A percentile compares a stretch with the other conserved stretches of the same genome.
These are phyloP conservation scores for Parazoanthus atlanticus DNA, from an alignment of 92 coral and sea anemone species.

Conservation along the genomic window DNA sequence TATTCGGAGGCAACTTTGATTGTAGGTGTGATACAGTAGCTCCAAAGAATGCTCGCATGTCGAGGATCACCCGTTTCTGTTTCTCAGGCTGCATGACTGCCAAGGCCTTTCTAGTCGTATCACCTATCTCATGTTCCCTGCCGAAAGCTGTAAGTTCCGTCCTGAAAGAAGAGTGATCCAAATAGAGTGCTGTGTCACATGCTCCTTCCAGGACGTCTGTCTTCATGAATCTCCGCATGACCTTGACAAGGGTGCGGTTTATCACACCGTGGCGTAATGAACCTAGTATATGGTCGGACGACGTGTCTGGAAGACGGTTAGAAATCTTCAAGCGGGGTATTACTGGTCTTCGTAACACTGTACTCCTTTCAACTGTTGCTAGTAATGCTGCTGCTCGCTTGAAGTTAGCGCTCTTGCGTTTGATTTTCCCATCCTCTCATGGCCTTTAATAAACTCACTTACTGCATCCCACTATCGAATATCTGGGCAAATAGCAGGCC, in stretches of 20 bases:
- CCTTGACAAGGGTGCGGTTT: too few relatives aligned
- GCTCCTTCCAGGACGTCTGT: constrained; percentile 41
- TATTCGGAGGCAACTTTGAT: constrained; percentile 48
- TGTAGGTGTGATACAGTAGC: constrained; percentile 55
- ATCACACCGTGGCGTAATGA: constrained; percentile 38
- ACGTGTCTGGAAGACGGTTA: constrained; percentile 41
- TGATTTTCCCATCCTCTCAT: constrained; percentile 41
- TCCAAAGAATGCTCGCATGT: constrained; percentile 54
- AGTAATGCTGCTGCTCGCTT: constrained; percentile 37
- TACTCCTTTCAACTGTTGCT: constrained; percentile 5
- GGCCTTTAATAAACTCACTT: constrained; percentile 32
- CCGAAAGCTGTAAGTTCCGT: constrained; percentile 56
- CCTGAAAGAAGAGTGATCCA: constrained; percentile 41
- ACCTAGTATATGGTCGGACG: constrained; percentile 37
- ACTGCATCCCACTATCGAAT: constrained; percentile 44
- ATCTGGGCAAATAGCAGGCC: constrained; percentile 41
- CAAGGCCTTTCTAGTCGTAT: constrained; percentile 57
- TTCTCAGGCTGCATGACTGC: constrained; percentile 58
- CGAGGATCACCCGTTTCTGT: constrained; percentile 56
- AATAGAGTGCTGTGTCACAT: constrained; percentile 25
- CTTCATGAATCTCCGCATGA: too few relatives aligned
- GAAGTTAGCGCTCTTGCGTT: constrained; percentile 44
- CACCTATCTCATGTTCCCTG: constrained; percentile 50
- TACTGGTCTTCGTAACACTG: constrained; percentile 27
- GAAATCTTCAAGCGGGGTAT: constrained; percentile 34